These are phyloP conservation scores for Pogonocichla stellata DNA, from an alignment of 2,113 vertebrate species.

Conservation along the genomic window DNA sequence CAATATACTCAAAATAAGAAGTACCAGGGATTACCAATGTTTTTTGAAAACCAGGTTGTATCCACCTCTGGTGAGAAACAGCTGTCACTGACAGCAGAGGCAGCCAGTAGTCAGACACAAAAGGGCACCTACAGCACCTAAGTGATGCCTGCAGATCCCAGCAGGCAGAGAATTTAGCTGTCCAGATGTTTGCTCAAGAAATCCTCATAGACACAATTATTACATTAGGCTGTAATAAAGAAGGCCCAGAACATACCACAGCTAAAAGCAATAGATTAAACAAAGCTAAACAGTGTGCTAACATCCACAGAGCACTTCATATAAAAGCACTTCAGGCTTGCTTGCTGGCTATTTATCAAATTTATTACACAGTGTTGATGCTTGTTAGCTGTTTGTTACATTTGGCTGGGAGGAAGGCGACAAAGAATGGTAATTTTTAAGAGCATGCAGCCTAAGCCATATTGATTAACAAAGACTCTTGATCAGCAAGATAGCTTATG, in stretches of 20 bases:
- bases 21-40: background rate
- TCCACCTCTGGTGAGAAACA: background rate
- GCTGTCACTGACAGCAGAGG: background rate
- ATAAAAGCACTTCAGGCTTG: background rate
- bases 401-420: background rate
- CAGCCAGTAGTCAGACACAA: background rate
- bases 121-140: background rate
- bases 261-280: background rate
- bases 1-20: background rate
- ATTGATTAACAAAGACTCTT: background rate
- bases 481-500: background rate
- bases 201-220: background rate
- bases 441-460: background rate
- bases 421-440: background rate
- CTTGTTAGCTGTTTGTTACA: background rate
- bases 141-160: background rate
- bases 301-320: background rate
- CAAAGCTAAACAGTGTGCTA: background rate
- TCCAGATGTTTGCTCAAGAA: background rate
- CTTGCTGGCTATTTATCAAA: background rate
- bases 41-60: background rate
- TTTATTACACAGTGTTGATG: background rate
- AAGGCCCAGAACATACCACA: background rate
- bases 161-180: background rate
- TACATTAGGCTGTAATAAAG: background rate